phyloP scores from a whole-genome alignment of 1,140 invertebrate species.

The Lordiphosa collinella region DNA sequence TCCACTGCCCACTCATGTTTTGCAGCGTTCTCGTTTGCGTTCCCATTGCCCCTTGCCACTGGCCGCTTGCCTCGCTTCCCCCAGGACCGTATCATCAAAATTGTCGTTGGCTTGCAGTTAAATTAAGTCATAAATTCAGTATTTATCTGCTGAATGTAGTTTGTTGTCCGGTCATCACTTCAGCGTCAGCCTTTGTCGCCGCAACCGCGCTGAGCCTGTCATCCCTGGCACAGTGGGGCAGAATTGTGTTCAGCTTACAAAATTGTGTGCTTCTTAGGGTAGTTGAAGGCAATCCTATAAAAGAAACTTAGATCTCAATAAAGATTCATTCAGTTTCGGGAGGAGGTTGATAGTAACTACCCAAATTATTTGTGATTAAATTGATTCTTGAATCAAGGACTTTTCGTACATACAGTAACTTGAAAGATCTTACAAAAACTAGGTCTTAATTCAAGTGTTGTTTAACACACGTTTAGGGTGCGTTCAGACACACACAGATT shows the following conservation, averaged over 20 bases:
- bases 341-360: too few relatives aligned
- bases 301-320: too few relatives aligned
- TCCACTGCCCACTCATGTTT: constrained; percentile 69
- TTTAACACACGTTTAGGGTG: too few relatives aligned
- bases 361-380: too few relatives aligned
- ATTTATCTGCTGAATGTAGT: constrained; percentile 79
- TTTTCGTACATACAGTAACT: too few relatives aligned
- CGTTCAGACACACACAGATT: too few relatives aligned
- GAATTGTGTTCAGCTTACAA: background rate
- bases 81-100: constrained; percentile 61
- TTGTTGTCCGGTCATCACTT: constrained; percentile 79
- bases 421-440: too few relatives aligned
- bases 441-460: too few relatives aligned
- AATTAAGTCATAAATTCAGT: constrained; percentile 80
- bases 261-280: too few relatives aligned
- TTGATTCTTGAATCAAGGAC: too few relatives aligned
- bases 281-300: too few relatives aligned
- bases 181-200: constrained; percentile 72
- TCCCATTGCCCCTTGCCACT: background rate
- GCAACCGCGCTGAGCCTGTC: constrained; percentile 31
- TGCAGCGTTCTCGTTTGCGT: constrained; percentile 11
- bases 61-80: background rate
- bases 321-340: too few relatives aligned
- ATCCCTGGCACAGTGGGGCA: constrained; percentile 21
- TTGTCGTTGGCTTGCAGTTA: constrained; percentile 78